A percentile compares a stretch with the other conserved stretches of the same genome.
Evolutionary conservation across 2,888 invertebrate species (phyloP).

Genomic region (Drosophila austrosaltans): DNA sequence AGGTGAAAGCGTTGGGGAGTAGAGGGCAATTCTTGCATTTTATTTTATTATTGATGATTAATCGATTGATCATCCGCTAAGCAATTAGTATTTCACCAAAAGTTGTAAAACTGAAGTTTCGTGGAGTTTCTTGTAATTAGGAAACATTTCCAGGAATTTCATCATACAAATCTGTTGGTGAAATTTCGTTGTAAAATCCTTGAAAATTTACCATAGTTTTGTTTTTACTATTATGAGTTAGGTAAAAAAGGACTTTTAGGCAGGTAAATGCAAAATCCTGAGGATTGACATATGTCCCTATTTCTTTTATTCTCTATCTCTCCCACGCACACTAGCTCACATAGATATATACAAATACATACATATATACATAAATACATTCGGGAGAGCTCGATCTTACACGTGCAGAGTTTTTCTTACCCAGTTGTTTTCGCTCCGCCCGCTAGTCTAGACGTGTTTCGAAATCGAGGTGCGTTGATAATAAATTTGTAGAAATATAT

Average conservation of each 20-base stretch:
- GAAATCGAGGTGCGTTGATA: constrained; percentile 66
- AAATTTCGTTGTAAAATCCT: constrained; percentile 21
- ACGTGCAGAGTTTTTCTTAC: constrained; percentile 57
- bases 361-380: constrained; percentile 21
- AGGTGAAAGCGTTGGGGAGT: constrained; percentile 6
- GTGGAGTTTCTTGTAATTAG: constrained; percentile 2
- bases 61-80: constrained; percentile 32
- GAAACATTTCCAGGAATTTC: constrained; percentile 39
- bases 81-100: constrained; percentile 42
- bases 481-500: constrained; percentile 38
- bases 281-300: constrained; percentile 21
- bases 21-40: constrained; percentile 24
- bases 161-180: constrained; percentile 1
- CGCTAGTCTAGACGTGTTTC: constrained; percentile 69
- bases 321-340: background rate
- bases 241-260: constrained; percentile 42
- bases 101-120: constrained; percentile 24
- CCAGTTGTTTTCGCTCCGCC: constrained; percentile 65
- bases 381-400: constrained; percentile 35
- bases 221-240: constrained; percentile 23
- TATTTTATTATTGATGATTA: constrained; percentile 51
- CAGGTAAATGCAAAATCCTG: constrained; percentile 46
- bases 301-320: background rate
- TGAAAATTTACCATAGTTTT: constrained; percentile 15
- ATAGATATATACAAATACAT: background rate